Conservation (phyloP, 2,113 vertebrate genomes). For the Sinocyclocheilus maitianheensis region DNA sequence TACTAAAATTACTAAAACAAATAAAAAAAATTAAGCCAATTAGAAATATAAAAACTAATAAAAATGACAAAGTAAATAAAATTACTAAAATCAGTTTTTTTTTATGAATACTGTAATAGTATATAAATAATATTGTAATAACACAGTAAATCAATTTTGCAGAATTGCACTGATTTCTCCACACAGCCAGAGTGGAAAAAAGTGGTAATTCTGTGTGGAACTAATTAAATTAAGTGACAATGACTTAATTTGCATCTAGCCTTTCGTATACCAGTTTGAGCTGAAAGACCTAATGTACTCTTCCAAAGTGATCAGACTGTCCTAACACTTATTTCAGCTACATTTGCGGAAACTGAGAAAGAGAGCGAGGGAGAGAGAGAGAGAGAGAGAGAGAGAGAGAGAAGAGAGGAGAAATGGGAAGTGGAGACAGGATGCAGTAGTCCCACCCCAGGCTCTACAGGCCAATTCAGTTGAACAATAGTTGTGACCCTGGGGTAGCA, state of each 20-base stretch:
- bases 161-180: not conserved
- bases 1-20: not conserved
- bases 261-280: not conserved
- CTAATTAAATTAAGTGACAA: not conserved
- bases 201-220: not conserved
- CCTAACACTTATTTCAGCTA: not conserved
- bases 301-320: not conserved
- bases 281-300: not conserved
- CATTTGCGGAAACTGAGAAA: constrained; percentile 6
- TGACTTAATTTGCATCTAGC: not conserved
- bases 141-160: not conserved
- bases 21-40: not conserved
- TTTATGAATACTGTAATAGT: not conserved
- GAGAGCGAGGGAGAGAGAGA: not conserved
- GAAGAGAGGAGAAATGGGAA: constrained; percentile 9
- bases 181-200: not conserved
- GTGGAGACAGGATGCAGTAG: constrained; percentile 56
- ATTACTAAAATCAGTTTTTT: not conserved
- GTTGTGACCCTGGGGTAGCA: constrained; percentile 52
- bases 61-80: not conserved
- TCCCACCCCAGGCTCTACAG: constrained; percentile 48
- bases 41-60: not conserved
- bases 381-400: constrained; percentile 8
- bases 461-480: constrained; percentile 60
- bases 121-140: not conserved